Conservation (phyloP, 1,140 invertebrate species). For the Ectropis grisescens region DNA sequence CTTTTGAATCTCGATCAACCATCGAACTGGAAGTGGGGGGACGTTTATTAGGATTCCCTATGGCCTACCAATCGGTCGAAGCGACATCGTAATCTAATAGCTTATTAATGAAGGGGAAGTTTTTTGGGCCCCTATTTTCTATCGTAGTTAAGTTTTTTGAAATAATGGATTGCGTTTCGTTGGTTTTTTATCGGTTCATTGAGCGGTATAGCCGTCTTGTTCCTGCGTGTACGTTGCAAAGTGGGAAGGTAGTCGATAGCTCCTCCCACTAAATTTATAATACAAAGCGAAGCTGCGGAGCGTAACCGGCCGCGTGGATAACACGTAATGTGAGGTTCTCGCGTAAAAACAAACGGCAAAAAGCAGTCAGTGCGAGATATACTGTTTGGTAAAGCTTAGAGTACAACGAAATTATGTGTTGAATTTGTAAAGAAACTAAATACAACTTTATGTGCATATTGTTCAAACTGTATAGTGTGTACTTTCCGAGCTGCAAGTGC, state of each 20-base stretch:
- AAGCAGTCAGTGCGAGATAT: conserved; percentile 36
- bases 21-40: conserved; percentile 62
- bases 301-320: conserved; percentile 42
- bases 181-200: conserved; percentile 33
- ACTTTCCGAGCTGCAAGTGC: no score
- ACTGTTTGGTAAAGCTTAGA: no score
- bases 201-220: conserved; percentile 43
- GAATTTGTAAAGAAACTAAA: no score
- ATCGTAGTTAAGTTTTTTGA: conserved; percentile 58
- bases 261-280: conserved; percentile 64
- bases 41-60: conserved; percentile 64
- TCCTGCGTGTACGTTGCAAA: conserved; percentile 30
- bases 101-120: conserved; percentile 65
- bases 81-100: conserved; percentile 65
- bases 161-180: conserved; percentile 48
- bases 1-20: conserved; percentile 64
- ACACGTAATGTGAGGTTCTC: conserved; percentile 49
- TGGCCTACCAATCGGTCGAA: conserved; percentile 58
- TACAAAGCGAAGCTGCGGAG: conserved; percentile 46
- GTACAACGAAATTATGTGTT: no score
- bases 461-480: no score
- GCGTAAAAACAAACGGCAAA: conserved; percentile 58
- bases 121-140: conserved; percentile 58
- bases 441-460: no score
- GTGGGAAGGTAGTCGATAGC: conserved; percentile 48